Evolutionary conservation across 2,113 vertebrate species (phyloP), one percentile per base, ranked within the genome.

Genomic region (Paedocypris sp.): DNA sequence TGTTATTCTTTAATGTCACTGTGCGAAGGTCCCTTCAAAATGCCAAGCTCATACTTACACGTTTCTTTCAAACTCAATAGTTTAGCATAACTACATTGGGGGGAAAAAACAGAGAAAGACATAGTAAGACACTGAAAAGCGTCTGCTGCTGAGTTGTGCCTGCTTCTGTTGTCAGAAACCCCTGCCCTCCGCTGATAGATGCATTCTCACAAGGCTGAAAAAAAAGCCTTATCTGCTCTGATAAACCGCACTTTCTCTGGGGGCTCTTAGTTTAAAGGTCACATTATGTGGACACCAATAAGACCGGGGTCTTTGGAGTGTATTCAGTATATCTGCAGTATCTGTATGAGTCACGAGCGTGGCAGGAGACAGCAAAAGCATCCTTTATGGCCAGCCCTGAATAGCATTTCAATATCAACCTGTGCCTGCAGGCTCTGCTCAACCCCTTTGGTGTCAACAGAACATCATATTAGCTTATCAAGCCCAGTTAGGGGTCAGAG

Each of bases 391-490:
- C 23, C 8, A 18, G 41, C 29, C 25, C 41, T 32, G 60, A 64
- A 69, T 64, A 69, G 61, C 57, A 70, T 61, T 57, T 65, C 48
- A 60, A 70, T 61, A 62, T 61, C 31, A 54, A 53, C 39, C 49
- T 36, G 12, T 68, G 60, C 41, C 62, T 65, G 47, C 57, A 56
- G 56, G 62, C 49, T 61, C 42, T 32, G 26, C 35, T 49, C 26
- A 23, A 39, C 16, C 51, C 42, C 32, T 66, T 66, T 57, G 62
- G 49, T 61, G 62, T 48, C 52, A 70, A 42, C 43, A 64, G 49
- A 60, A 67, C 54, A 62, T 43, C 28, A 43, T 58, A 43, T 50
- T 61, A 49, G 54, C 60, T 60, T 68, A 65, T 65, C 62, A 6
- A 12, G 59, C 62, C 31, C 31, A 25, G 42, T 32, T 29, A 42